Evolutionary conservation across 2,888 invertebrate species (phyloP), one percentile per base, ranked within the genome.

Genomic region (Coenonympha arcania): DNA sequence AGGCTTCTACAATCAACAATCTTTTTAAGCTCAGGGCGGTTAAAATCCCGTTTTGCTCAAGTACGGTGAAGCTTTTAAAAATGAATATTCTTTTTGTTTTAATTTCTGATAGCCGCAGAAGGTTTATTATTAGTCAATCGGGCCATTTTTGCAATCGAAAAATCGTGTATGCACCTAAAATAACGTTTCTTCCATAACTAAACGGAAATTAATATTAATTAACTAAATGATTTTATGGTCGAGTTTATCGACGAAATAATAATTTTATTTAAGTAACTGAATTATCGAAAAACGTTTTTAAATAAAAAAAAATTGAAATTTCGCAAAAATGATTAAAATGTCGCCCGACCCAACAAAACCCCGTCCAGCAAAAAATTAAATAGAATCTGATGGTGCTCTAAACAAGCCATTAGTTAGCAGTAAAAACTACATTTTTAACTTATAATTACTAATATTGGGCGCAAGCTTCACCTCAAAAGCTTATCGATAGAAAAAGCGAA

Each of bases 381-480:
- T 42, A 33, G 20, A 40, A 55, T 54, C 48, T 52, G 43, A 52
- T 55, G 47, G 28, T 28, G 37, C 28, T 40, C 45, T 50, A 59
- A 62, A 56, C 54, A 56, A 60, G 46, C 50, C 50, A 58, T 62
- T 61, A 58, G 50, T 36, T 28, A 59, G 50, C 54, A 54, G 66
- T 15, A 68, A 68, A 67, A 65, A 51, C 39, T 50, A 55, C 54
- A 64, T 66, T 59, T 68, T 61, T 66, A 61, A 63, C 48, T 41
- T 50, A 60, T 69, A 72, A 73, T 73, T 66, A 70, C 63, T 62
- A 59, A 62, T 62, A 64, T 68, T 65, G 62, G 59, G 65, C 60
- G 68, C 65, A 65, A 57, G 64, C 66, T 63, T 66, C 58, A 59
- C 46, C 59, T 56, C 52, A 63, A 69, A 63, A 60, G 58, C 50